A percentile compares a stretch with the other conserved stretches of the same genome.
These are phyloP conservation scores for Calameuta idolon DNA, from an alignment of 2,888 invertebrate genomes.

Conservation along the genomic window DNA sequence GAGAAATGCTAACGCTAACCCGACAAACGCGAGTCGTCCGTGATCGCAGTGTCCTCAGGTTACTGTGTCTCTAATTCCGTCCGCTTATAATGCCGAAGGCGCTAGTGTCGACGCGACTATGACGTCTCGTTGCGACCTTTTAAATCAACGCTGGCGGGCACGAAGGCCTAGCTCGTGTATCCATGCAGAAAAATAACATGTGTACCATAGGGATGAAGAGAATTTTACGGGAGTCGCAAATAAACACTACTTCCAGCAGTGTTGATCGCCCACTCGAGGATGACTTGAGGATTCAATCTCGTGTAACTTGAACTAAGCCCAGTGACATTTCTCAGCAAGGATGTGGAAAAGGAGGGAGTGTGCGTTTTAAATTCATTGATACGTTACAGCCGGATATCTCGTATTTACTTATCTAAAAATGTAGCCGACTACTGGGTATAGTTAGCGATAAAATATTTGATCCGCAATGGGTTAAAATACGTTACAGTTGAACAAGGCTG, in stretches of 20 bases:
- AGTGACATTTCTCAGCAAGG: neutral
- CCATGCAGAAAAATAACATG: neutral
- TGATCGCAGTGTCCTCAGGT: neutral
- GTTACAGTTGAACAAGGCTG: neutral
- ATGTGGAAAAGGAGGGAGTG: neutral
- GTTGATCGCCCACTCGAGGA: neutral
- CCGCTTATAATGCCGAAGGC: neutral
- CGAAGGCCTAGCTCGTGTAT: constrained; percentile 22
- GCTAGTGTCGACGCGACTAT: neutral
- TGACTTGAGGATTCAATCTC: neutral
- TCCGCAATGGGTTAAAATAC: neutral
- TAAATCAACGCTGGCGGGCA: constrained; percentile 33
- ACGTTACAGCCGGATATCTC: too few relatives aligned
- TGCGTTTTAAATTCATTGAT: neutral
- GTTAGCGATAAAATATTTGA: too few relatives aligned
- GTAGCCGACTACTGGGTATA: too few relatives aligned
- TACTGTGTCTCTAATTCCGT: neutral
- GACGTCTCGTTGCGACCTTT: constrained; percentile 27
- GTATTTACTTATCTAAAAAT: too few relatives aligned
- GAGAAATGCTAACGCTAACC: constrained; percentile 20
- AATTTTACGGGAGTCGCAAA: neutral
- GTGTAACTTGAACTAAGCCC: neutral
- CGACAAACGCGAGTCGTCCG: neutral
- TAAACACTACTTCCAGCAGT: neutral
- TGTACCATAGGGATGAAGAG: neutral